phyloP scores from a whole-genome alignment of 1,140 invertebrate genomes.

The Brevipalpus yothersi region DNA sequence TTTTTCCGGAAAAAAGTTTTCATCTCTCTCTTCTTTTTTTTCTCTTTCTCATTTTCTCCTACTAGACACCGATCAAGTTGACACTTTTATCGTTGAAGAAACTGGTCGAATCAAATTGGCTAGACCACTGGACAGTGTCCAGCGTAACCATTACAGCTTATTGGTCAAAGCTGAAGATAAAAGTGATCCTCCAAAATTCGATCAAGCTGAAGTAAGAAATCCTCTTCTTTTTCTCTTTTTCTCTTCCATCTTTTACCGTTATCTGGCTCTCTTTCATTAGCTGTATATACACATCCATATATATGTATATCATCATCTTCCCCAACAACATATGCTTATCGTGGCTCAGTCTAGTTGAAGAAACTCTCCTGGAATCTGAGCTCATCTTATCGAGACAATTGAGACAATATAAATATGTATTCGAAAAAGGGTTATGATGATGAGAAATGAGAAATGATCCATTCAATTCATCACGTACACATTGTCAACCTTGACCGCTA shows the following conservation, averaged over 20 bases:
- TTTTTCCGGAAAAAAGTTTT: not conserved
- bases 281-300: not conserved
- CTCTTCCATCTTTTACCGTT: not conserved
- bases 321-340: not conserved
- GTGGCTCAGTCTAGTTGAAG: too few relatives aligned
- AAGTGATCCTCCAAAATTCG: slow-evolving; percentile 15
- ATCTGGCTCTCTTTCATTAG: not conserved
- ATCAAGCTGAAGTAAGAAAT: slow-evolving; percentile 14
- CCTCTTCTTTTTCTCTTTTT: not conserved
- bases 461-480: not conserved
- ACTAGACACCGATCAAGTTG: slow-evolving; percentile 2
- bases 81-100: slow-evolving; percentile 23
- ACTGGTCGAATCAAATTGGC: slow-evolving; percentile 78
- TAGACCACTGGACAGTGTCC: slow-evolving; percentile 81
- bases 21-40: not conserved
- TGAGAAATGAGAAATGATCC: not conserved
- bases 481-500: not conserved
- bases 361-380: too few relatives aligned
- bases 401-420: too few relatives aligned
- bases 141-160: slow-evolving; percentile 72
- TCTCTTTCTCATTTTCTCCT: not conserved
- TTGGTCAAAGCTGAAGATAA: slow-evolving; percentile 47
- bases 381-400: too few relatives aligned
- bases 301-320: not conserved
- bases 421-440: not conserved